Evolutionary conservation across 1,140 invertebrate genomes (phyloP).

Genomic region (Lysiphlebus fabarum): DNA sequence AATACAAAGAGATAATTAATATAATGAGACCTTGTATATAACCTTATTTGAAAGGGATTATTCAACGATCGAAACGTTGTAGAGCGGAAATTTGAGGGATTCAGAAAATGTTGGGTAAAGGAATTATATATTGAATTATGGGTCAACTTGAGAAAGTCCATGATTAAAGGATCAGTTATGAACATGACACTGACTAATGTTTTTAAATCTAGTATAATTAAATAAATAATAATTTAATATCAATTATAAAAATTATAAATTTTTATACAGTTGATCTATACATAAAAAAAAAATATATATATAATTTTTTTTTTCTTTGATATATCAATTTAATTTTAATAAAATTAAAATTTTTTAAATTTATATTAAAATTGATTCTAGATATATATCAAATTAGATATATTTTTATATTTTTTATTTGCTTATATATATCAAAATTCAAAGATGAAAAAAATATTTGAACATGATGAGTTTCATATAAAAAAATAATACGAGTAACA

Average conservation of each 20-base stretch:
- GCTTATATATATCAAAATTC: not conserved
- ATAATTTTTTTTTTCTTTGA: too few relatives aligned
- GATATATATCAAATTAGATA: too few relatives aligned
- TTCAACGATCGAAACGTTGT: constrained; percentile 21
- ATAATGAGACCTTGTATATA: too few relatives aligned
- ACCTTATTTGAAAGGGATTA: not conserved
- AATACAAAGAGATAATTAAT: too few relatives aligned
- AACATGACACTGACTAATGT: not conserved
- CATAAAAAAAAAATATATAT: too few relatives aligned
- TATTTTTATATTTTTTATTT: not conserved
- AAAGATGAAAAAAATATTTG: not conserved
- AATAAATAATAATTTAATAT: too few relatives aligned
- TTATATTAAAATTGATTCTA: too few relatives aligned
- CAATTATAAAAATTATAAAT: too few relatives aligned
- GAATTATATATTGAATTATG: constrained; percentile 19
- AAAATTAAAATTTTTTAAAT: too few relatives aligned
- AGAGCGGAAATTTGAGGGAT: not conserved
- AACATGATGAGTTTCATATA: not conserved
- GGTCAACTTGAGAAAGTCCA: constrained; percentile 8
- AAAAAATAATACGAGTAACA: constrained; percentile 11
- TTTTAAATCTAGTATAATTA: not conserved
- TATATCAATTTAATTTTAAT: too few relatives aligned
- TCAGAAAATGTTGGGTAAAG: constrained; percentile 16
- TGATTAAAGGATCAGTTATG: constrained; percentile 14
- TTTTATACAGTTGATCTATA: too few relatives aligned